Base-by-base conservation (phyloP, 2,888 invertebrate species). In the Oscheius sp. region DNA sequence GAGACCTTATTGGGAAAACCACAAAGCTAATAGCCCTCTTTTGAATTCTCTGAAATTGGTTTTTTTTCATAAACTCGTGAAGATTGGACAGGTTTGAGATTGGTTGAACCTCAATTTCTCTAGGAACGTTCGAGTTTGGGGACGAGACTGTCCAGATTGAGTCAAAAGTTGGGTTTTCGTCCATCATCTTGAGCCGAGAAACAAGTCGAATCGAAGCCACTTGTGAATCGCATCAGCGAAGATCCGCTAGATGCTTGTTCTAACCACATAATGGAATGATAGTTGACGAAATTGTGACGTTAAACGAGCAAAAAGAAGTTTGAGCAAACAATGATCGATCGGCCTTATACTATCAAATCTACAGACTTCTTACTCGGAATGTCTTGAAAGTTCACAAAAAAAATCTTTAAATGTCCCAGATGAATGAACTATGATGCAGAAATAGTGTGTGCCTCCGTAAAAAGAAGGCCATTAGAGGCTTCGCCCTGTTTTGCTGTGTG, bases 41-140 rank as follows among this genome's bases (percentile, higher is more conserved):
- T 48, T 81, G 78, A 46, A n/a, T n/a, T n/a, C n/a, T n/a, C n/a
- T n/a, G n/a, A n/a, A n/a, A n/a, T n/a, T n/a, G n/a, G n/a, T n/a
- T 86, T 89, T 93, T 91, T 69, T 92, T 91, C 90, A 93, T 92
- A 84, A 93, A 93, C 86, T 93, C 93, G 86, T 92, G 93, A 46
- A 93, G 89, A 86, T 93, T 93, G 87, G 92, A 92, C 81, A 93
- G 92, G 86, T 93, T 92, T 70, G 90, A 88, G 89, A 91, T 91
- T 0, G 93, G 93, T 34, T 91, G 90, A 76, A 93, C 91, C 17
- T 91, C 90, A 33, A 93, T 88, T 6, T 39, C 57, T 39, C 66
- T 55, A n/a, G n/a, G n/a, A n/a, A n/a, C n/a, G n/a, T n/a, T n/a
- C n/a, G n/a, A n/a, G n/a, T n/a, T 65, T 68, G 0, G 92, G 91